A percentile compares a stretch with the other conserved stretches of the same genome.
These are phyloP conservation scores for Drosophila antonietae DNA, from an alignment of 2,888 invertebrate genomes.

Conservation along the genomic window DNA sequence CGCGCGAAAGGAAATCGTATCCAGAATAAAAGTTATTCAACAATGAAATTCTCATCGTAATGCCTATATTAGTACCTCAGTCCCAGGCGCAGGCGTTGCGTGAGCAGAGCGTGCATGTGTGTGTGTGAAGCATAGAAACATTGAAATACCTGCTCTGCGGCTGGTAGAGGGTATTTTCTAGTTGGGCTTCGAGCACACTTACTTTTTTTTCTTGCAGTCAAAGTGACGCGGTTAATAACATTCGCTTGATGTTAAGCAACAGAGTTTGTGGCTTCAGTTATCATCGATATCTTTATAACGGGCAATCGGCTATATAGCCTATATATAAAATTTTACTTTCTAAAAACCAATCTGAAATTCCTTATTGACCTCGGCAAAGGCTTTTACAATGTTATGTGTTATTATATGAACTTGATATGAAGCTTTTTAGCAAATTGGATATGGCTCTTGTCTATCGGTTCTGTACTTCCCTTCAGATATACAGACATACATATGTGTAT, in stretches of 20 bases:
- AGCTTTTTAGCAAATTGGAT: background rate
- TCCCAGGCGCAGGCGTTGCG: background rate
- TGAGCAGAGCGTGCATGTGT: background rate
- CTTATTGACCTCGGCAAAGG: background rate
- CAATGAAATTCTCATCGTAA: background rate
- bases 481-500: too few relatives aligned
- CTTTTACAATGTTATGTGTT: slow-evolving; percentile 4
- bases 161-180: background rate
- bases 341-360: background rate
- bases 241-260: background rate
- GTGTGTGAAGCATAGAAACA: background rate
- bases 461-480: slow-evolving; percentile 12
- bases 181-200: background rate
- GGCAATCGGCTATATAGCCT: background rate
- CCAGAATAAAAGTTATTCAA: background rate
- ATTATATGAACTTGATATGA: slow-evolving; percentile 13
- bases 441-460: slow-evolving; percentile 11
- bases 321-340: background rate
- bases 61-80: background rate
- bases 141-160: background rate
- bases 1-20: background rate
- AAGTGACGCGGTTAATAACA: background rate
- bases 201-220: background rate
- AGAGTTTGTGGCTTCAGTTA: background rate
- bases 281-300: background rate